Evolutionary conservation across 2,888 invertebrate genomes (phyloP).

Genomic region (Cheilosia grossa): DNA sequence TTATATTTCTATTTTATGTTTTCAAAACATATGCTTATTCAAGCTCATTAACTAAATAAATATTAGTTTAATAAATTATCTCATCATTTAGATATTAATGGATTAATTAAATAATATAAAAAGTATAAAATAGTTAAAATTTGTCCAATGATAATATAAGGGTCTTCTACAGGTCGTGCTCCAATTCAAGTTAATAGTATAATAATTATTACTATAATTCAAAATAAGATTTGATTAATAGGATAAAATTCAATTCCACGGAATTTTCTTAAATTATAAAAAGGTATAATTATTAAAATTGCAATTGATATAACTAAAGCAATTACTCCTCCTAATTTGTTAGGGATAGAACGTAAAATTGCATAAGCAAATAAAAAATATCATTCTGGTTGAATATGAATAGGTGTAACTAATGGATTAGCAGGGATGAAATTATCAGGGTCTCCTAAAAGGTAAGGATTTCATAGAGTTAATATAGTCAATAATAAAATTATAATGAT

Average conservation of each 20-base stretch:
- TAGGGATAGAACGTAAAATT: conserved; percentile 91
- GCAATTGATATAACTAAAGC: conserved; percentile 85
- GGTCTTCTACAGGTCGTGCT: conserved; percentile 87
- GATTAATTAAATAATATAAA: conserved; percentile 85
- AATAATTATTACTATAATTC: conserved; percentile 85
- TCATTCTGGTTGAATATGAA: conserved; percentile 93
- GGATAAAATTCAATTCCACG: conserved; percentile 85
- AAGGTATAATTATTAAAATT: conserved; percentile 87
- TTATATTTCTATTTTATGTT: conserved; percentile 86
- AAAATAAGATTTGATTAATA: conserved; percentile 86
- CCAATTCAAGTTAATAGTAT: conserved; percentile 89
- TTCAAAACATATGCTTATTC: conserved; percentile 88
- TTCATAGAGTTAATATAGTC: conserved; percentile 84
- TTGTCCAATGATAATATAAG: conserved; percentile 87
- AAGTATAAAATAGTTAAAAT: conserved; percentile 86
- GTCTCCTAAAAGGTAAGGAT: conserved; percentile 87
- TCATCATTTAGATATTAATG: conserved; percentile 84
- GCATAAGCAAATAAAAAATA: conserved; percentile 93
- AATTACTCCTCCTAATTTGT: conserved; percentile 90
- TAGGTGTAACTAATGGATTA: conserved; percentile 85
- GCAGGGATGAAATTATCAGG: conserved; percentile 89
- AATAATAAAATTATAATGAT: conserved; percentile 79
- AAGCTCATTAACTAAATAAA: conserved; percentile 86
- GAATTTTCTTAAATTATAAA: conserved; percentile 85
- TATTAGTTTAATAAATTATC: conserved; percentile 83